Conservation (phyloP, 1,140 invertebrate species). For the Magallana ariakensis region DNA sequence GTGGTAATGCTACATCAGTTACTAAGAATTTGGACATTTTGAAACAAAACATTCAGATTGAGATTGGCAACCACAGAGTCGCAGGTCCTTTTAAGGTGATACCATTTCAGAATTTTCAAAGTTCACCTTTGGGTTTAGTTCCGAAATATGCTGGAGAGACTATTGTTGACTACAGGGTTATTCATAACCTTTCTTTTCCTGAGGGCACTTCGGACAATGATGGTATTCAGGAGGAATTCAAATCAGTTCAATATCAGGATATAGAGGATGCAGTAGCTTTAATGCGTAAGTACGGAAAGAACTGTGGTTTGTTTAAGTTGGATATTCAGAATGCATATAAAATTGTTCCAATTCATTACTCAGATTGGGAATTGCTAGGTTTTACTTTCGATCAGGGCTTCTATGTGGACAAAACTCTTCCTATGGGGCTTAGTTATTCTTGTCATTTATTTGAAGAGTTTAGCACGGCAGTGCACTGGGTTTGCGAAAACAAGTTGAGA, state of each 20-base stretch:
- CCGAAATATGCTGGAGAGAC: neutral
- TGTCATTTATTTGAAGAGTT: too few relatives aligned
- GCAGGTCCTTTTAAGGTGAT: conserved; percentile 33
- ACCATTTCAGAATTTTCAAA: neutral
- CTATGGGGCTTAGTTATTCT: too few relatives aligned
- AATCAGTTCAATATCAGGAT: conserved; percentile 43
- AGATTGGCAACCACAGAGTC: conserved; percentile 3
- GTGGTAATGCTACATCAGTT: conserved; percentile 18
- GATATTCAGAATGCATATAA: conserved; percentile 57
- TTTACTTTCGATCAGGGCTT: too few relatives aligned
- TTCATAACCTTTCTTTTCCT: conserved; percentile 13
- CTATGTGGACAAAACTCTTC: too few relatives aligned
- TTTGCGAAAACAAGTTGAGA: too few relatives aligned
- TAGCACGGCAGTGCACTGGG: too few relatives aligned
- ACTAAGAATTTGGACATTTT: conserved; percentile 16
- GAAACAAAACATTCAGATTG: conserved; percentile 34
- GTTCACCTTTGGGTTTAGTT: neutral
- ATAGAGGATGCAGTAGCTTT: conserved; percentile 52
- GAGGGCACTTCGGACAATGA: conserved; percentile 46
- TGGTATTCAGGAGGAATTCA: conserved; percentile 44
- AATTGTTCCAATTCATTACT: conserved; percentile 51
- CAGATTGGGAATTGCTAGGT: too few relatives aligned
- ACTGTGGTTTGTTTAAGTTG: conserved; percentile 52
- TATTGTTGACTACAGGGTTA: neutral
- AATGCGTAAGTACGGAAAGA: conserved; percentile 39